phyloP scores from a whole-genome alignment of 1,140 invertebrate species.

The Bombus confusus region DNA sequence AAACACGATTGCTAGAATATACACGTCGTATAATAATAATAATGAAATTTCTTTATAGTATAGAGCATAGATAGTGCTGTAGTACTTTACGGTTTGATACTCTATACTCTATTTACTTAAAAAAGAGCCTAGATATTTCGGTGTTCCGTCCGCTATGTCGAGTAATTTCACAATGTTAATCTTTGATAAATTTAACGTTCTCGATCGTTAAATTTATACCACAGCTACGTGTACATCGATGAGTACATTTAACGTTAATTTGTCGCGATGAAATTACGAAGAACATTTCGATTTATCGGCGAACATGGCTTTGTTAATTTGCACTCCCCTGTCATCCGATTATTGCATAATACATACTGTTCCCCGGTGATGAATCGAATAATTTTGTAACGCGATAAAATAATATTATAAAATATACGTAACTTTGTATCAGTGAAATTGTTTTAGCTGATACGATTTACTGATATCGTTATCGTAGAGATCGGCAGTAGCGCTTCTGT shows the following conservation, averaged over 20 bases:
- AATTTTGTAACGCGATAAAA: not conserved
- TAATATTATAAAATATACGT: not conserved
- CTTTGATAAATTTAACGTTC: not conserved
- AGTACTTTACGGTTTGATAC: no score
- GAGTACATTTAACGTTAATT: conserved; percentile 5
- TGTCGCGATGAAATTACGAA: conserved; percentile 7
- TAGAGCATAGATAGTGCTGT: no score
- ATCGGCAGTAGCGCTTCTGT: not conserved
- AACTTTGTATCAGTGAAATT: not conserved
- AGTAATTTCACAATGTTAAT: not conserved
- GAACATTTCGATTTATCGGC: conserved; percentile 1
- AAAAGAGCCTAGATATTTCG: no score
- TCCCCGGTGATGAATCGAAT: not conserved
- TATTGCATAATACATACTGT: not conserved
- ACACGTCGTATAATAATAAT: no score
- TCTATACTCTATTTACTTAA: no score
- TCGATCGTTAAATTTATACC: not conserved
- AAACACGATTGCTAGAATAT: no score
- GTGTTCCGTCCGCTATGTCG: no score
- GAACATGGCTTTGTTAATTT: not conserved
- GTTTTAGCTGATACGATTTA: not conserved
- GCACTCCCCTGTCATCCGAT: not conserved
- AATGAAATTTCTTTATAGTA: no score
- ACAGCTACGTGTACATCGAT: not conserved
- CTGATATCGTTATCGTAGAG: not conserved